Evolutionary conservation across 1,140 invertebrate species (phyloP).

Genomic region (Linepithema humile): DNA sequence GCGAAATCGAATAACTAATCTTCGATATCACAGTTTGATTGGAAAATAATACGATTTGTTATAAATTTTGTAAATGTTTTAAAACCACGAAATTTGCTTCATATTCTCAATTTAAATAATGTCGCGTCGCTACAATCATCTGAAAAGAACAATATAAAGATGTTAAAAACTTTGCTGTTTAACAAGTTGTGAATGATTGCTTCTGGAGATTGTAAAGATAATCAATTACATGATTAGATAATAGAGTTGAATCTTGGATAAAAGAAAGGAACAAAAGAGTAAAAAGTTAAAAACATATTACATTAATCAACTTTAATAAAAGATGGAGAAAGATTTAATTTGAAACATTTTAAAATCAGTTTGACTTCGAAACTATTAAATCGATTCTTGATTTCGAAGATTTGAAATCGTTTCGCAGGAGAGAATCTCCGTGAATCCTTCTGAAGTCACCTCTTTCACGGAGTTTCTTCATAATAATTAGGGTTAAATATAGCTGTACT

Average conservation of each 20-base stretch:
- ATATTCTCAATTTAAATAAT: not conserved
- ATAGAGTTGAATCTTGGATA: too few species aligned
- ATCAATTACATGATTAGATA: too few species aligned
- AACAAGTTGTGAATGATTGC: too few species aligned
- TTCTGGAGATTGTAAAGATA: too few species aligned
- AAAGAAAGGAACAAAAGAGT: too few species aligned
- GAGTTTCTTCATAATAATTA: slow-evolving; percentile 64
- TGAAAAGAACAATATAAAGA: not conserved
- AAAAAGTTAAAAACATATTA: too few species aligned
- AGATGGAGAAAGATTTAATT: too few species aligned
- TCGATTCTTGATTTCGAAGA: slow-evolving; percentile 12
- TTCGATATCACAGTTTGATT: not conserved
- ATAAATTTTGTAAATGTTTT: not conserved
- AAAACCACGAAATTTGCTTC: not conserved
- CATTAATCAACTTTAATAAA: not conserved
- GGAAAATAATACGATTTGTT: not conserved
- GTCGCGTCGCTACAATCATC: not conserved
- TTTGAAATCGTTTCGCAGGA: slow-evolving; percentile 18
- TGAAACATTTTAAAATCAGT: too few species aligned
- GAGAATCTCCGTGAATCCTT: not conserved
- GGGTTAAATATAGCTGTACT: slow-evolving; percentile 75
- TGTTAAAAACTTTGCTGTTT: not conserved
- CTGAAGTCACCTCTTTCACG: slow-evolving; percentile 20
- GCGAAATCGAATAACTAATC: slow-evolving; percentile 22
- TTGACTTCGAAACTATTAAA: not conserved